Evolutionary conservation across 2,888 invertebrate genomes (phyloP).

Genomic region (Orchesellides sinensis): DNA sequence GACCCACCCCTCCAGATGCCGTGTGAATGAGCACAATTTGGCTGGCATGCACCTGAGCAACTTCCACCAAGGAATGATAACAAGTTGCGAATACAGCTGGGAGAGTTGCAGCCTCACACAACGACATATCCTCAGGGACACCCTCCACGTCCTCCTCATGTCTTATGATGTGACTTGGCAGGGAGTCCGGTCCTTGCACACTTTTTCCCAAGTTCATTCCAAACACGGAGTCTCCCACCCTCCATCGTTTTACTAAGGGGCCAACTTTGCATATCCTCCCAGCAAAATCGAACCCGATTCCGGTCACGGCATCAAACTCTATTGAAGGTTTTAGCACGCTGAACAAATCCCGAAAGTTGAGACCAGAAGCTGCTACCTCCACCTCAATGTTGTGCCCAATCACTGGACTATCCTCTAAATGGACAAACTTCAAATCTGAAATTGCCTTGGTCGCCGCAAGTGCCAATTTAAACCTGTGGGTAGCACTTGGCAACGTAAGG

Average conservation of each 20-base stretch:
- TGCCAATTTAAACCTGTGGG: constrained; percentile 12
- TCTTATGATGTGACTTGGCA: constrained; percentile 24
- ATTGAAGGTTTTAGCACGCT: constrained; percentile 35
- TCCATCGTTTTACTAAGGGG: neutral
- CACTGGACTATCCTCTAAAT: no score
- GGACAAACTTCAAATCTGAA: constrained; percentile 12
- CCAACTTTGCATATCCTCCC: constrained; percentile 17
- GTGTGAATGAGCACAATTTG: constrained; percentile 56
- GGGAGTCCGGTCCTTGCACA: constrained; percentile 6
- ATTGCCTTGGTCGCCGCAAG: constrained; percentile 16
- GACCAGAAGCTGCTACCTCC: constrained; percentile 31
- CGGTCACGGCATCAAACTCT: constrained; percentile 21
- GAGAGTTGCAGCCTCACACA: constrained; percentile 3
- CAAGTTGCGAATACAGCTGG: constrained; percentile 2
- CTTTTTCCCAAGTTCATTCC: no score
- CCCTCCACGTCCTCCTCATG: neutral
- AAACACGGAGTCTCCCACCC: constrained; percentile 17
- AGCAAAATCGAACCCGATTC: constrained; percentile 36
- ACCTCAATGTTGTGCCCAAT: no score
- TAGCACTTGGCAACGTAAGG: neutral
- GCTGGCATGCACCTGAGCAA: neutral
- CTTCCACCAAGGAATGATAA: neutral
- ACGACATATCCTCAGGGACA: neutral
- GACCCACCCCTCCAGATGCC: constrained; percentile 64
- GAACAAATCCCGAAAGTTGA: constrained; percentile 42